Evolutionary conservation across 2,888 invertebrate genomes (phyloP).

Genomic region (Cataglyphis altisquamis): DNA sequence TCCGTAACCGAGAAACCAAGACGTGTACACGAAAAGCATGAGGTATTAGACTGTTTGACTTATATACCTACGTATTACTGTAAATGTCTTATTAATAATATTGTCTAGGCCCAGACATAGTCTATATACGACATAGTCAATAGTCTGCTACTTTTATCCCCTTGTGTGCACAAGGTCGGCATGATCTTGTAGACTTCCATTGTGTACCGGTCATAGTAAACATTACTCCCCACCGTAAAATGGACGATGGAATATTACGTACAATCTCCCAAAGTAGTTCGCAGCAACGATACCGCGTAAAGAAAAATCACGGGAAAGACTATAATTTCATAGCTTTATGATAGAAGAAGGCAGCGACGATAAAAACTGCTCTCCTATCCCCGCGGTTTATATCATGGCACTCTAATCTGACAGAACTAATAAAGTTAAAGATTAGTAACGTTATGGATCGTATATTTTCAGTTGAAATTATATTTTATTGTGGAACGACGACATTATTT

Average conservation of each 20-base stretch:
- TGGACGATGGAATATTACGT: conserved; percentile 73
- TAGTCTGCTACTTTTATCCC: conserved; percentile 72
- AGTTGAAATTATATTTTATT: conserved; percentile 1
- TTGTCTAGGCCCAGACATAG: conserved; percentile 58
- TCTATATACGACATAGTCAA: conserved; percentile 69
- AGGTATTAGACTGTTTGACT: conserved; percentile 71
- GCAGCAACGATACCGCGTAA: conserved; percentile 62
- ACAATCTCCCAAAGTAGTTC: conserved; percentile 72
- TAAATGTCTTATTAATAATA: conserved; percentile 80
- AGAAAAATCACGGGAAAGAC: conserved; percentile 67
- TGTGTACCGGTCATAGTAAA: conserved; percentile 69
- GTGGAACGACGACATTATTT: not conserved
- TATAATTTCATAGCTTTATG: conserved; percentile 64
- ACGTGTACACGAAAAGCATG: conserved; percentile 56
- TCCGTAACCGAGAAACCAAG: conserved; percentile 52
- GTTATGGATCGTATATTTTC: not conserved
- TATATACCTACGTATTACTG: conserved; percentile 73
- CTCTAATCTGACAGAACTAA: conserved; percentile 53
- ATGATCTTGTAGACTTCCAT: conserved; percentile 69
- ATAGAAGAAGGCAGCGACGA: conserved; percentile 34
- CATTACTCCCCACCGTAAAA: conserved; percentile 71
- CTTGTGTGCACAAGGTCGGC: conserved; percentile 76
- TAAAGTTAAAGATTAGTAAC: conserved; percentile 45
- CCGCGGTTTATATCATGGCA: conserved; percentile 54
- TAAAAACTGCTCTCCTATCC: conserved; percentile 54